These are phyloP conservation scores for Brachionus manjavacas DNA, from an alignment of 1,140 invertebrate genomes.

Conservation along the genomic window DNA sequence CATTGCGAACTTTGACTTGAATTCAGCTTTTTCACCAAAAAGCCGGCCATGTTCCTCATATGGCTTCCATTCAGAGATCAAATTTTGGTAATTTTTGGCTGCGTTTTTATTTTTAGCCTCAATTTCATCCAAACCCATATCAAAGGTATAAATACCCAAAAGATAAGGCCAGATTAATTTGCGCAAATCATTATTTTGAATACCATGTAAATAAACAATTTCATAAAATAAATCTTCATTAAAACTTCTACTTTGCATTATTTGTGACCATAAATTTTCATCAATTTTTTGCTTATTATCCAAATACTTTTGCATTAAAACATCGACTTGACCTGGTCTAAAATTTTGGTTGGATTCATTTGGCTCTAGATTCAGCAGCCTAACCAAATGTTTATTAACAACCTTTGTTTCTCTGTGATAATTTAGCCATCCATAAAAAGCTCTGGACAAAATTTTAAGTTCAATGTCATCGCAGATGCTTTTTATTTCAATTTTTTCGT, in stretches of 20 bases:
- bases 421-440: conserved; percentile 89
- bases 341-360: neutral
- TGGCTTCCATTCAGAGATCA: conserved; percentile 24
- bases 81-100: neutral
- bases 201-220: conserved; percentile 3
- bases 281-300: conserved; percentile 18
- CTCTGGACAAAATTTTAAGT: conserved; percentile 83
- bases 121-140: conserved; percentile 62
- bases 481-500: conserved; percentile 4
- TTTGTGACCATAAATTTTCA: conserved; percentile 1
- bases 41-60: conserved; percentile 14
- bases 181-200: neutral
- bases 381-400: conserved; percentile 1
- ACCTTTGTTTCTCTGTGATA: conserved; percentile 66
- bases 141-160: conserved; percentile 77
- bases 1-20: neutral
- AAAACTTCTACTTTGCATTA: neutral
- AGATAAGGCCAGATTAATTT: conserved; percentile 78
- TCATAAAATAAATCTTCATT: conserved; percentile 9
- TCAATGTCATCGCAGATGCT: conserved; percentile 81
- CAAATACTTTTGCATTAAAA: neutral
- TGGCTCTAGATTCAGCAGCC: neutral
- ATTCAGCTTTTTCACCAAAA: neutral
- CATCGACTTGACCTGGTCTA: neutral
- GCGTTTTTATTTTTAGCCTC: neutral